phyloP scores from a whole-genome alignment of 2,113 vertebrate genomes.

The Tetrao urogallus region DNA sequence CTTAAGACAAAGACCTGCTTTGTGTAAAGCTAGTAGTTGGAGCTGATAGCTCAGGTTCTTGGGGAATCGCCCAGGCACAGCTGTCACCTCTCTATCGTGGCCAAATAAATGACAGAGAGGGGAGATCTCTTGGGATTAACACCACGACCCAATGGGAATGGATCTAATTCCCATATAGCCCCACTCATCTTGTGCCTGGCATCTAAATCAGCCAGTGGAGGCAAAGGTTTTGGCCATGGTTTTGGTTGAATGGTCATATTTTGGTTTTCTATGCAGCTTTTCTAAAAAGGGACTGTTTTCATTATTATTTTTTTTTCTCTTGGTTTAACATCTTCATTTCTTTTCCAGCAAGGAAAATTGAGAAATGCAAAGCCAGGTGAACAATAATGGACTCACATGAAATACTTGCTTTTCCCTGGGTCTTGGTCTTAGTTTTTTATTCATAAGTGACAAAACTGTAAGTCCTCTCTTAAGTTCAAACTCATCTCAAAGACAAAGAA shows the following conservation, averaged over 20 bases:
- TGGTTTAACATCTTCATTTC: neutral
- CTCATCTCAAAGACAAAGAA: neutral
- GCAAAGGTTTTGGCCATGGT: neutral
- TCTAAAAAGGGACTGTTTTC: neutral
- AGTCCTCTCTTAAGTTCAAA: neutral
- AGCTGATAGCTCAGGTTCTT: constrained; percentile 37
- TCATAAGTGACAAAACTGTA: neutral
- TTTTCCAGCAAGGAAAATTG: neutral
- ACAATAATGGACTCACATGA: neutral
- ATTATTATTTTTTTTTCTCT: neutral
- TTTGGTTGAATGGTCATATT: neutral
- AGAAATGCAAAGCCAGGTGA: neutral
- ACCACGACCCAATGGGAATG: neutral
- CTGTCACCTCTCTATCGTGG: neutral
- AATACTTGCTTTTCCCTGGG: neutral
- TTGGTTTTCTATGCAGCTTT: neutral
- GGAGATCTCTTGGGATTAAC: constrained; percentile 13
- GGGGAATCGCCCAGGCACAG: constrained; percentile 20
- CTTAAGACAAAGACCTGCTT: constrained; percentile 58
- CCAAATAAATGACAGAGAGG: constrained; percentile 34
- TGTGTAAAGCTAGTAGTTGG: constrained; percentile 33
- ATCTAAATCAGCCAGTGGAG: neutral
- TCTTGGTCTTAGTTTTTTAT: neutral
- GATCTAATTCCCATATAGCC: neutral
- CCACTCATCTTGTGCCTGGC: neutral